Percentiles rank a stretch among this genome's conserved stretches.
Evolutionary conservation across 2,797 vertebrate genomes (phyloP).

Genomic region (Sebastes wilsoni): DNA sequence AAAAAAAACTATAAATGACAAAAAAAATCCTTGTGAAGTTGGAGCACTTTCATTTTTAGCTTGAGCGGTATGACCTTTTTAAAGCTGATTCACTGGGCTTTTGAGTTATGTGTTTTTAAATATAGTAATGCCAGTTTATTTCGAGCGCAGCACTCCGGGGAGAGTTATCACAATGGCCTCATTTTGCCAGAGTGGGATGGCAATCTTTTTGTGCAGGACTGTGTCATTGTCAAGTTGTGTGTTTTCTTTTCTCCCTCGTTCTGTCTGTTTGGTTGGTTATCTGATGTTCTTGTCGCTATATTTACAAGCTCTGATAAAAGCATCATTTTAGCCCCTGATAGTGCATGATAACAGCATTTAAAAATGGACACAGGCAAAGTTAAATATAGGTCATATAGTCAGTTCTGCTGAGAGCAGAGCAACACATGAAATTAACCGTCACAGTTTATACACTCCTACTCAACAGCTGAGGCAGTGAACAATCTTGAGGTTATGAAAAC

Average conservation of each 20-base stretch:
- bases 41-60: slow-evolving; percentile 42
- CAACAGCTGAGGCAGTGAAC: not conserved
- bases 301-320: slow-evolving; percentile 61
- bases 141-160: slow-evolving; percentile 61
- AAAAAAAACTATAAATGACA: slow-evolving; percentile 37
- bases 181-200: slow-evolving; percentile 58
- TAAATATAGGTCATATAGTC: slow-evolving; percentile 38
- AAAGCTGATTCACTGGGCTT: slow-evolving; percentile 43
- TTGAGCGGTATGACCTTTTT: slow-evolving; percentile 59
- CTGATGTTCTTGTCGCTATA: slow-evolving; percentile 52
- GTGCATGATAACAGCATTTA: slow-evolving; percentile 40
- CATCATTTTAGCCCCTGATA: slow-evolving; percentile 33
- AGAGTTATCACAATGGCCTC: slow-evolving; percentile 76
- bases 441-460: not conserved
- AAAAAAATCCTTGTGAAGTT: slow-evolving; percentile 27
- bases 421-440: not conserved
- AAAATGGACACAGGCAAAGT: slow-evolving; percentile 44
- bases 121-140: slow-evolving; percentile 75
- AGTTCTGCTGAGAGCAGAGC: not conserved
- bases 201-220: slow-evolving; percentile 51
- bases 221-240: slow-evolving; percentile 58
- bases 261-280: slow-evolving; percentile 38
- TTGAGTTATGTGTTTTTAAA: slow-evolving; percentile 74
- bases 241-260: slow-evolving; percentile 17
- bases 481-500: not conserved